A percentile compares a stretch with the other conserved stretches of the same genome.
These are phyloP conservation scores for Peromyscus californicus DNA, from an alignment of 2,113 vertebrate genomes.

Conservation along the genomic window DNA sequence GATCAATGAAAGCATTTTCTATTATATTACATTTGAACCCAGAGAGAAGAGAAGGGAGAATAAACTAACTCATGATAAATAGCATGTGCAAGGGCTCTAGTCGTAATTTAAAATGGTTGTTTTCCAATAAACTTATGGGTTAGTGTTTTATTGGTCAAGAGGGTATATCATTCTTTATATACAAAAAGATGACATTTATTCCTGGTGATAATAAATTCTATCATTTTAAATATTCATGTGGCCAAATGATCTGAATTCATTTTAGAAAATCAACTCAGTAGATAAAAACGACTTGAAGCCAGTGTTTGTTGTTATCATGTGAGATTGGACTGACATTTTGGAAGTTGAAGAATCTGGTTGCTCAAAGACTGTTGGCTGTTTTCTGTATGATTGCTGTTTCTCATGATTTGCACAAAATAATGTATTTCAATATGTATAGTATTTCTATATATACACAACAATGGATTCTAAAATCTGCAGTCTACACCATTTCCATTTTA, in stretches of 20 bases:
- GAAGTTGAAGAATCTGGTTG: neutral
- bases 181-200: conserved; percentile 67
- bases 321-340: neutral
- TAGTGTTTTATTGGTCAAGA: conserved; percentile 77
- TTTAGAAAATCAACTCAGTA: conserved; percentile 45
- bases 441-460: conserved; percentile 9
- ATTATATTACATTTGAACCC: conserved; percentile 74
- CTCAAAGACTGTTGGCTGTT: neutral
- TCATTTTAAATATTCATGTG: conserved; percentile 65
- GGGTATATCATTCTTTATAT: conserved; percentile 70
- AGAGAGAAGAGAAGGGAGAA: conserved; percentile 62
- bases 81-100: neutral
- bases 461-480: neutral
- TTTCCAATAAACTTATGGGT: conserved; percentile 74
- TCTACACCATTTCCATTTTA: neutral
- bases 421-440: neutral
- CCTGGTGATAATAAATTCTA: conserved; percentile 74
- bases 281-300: conserved; percentile 32
- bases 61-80: conserved; percentile 78
- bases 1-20: conserved; percentile 78
- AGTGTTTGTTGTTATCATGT: neutral
- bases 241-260: conserved; percentile 36
- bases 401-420: conserved; percentile 7
- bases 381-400: neutral
- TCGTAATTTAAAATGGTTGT: conserved; percentile 76